phyloP scores from a whole-genome alignment of 2,797 vertebrate species.

The Pipistrellus nathusii region DNA sequence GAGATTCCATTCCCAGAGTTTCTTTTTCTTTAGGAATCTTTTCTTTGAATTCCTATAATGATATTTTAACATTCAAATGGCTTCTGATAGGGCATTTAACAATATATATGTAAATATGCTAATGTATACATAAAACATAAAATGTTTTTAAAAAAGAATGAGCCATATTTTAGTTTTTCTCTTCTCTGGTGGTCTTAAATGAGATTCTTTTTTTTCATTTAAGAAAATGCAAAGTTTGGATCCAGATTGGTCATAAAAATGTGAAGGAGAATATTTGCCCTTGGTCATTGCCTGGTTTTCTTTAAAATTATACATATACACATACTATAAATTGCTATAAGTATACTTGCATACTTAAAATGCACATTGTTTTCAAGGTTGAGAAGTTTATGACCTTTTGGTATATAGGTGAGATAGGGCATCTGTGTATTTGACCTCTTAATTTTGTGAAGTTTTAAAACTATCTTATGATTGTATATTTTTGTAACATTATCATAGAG shows the following conservation, averaged over 20 bases:
- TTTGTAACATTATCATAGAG: neutral
- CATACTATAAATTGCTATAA: neutral
- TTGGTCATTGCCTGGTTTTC: neutral
- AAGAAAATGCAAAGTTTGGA: neutral
- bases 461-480: neutral
- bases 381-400: neutral
- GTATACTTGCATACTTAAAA: neutral
- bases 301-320: neutral
- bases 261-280: neutral
- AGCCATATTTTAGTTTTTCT: slow-evolving; percentile 25
- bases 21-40: slow-evolving; percentile 44
- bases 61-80: neutral
- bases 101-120: neutral
- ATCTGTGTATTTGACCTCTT: neutral
- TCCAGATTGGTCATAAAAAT: neutral
- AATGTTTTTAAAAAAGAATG: neutral
- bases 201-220: neutral
- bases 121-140: neutral
- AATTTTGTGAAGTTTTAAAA: neutral
- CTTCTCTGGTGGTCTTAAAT: neutral
- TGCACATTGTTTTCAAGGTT: neutral
- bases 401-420: neutral
- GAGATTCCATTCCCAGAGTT: neutral
- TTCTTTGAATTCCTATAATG: neutral
- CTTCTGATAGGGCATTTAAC: neutral